Evolutionary conservation across 2,113 vertebrate species (phyloP).

Genomic region (Anhinga rufa): DNA sequence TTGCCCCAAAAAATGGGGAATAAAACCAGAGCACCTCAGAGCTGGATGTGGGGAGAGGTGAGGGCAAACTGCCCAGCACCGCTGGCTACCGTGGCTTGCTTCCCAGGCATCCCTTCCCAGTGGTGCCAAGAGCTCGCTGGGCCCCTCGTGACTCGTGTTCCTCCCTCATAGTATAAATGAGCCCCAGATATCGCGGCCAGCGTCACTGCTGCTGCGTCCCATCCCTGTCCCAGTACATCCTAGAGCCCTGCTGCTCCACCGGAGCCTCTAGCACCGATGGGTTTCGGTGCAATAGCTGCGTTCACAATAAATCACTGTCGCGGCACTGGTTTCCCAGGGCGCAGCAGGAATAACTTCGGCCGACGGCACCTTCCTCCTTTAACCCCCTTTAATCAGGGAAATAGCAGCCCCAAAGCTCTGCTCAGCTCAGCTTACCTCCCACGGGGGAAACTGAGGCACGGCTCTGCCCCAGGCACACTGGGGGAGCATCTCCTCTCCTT

Average conservation of each 20-base stretch:
- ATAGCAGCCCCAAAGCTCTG: background rate
- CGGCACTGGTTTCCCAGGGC: accelerated
- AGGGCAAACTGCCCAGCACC: background rate
- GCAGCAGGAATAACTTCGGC: background rate
- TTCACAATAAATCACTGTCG: background rate
- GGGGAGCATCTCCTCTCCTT: background rate
- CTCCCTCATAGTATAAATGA: background rate
- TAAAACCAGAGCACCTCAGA: background rate
- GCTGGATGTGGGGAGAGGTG: background rate
- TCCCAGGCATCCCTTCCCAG: background rate
- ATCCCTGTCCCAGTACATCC: background rate
- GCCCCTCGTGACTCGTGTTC: background rate
- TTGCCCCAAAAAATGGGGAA: background rate
- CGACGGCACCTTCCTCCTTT: background rate
- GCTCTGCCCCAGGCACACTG: background rate
- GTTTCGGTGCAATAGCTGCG: accelerated
- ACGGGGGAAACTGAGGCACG: background rate
- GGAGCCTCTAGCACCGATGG: accelerated
- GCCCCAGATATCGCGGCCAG: background rate
- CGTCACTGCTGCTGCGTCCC: accelerated
- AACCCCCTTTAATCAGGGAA: background rate
- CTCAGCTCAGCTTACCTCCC: background rate
- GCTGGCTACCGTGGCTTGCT: background rate
- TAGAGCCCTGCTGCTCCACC: background rate
- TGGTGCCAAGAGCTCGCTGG: background rate